Evolutionary conservation across 1,140 invertebrate species (phyloP), one percentile per base, ranked within the genome.

Genomic region (Drosophila ironensis): DNA sequence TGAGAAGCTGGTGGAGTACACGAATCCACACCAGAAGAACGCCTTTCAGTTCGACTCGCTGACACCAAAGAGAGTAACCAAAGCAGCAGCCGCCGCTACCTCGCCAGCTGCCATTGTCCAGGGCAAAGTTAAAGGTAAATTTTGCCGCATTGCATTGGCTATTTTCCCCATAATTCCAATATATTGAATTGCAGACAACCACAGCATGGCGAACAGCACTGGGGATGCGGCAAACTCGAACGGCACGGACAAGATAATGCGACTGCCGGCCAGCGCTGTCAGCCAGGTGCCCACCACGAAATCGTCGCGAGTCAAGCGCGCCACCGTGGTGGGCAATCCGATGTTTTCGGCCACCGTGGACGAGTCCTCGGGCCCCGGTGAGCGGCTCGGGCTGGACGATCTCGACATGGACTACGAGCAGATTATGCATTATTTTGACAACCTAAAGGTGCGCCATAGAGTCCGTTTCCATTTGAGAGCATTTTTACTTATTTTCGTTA

Each of bases 361-460:
- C 28, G 91, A 82, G 42, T 75, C 88, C 20, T 84, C 77, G 69
- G 68, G 73, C 53, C 87, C 76, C 5, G 73, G 91, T 53, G 93
- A 93, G 51, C 91, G 93, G 42, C 91, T 94, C 19, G 93, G 93
- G 37, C 91, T 96, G 52, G 95, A 96, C 90, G 95, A 95, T 90
- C 91, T 97, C 57, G 96, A 96, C 74, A 97, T 98, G 96, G 96
- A 98, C 90, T 98, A 98, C 91, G 96, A 98, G 88, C 96, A 98
- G 92, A 96, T 99, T 88, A 97, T 98, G 95, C 95, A 97, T 86
- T 98, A 98, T 91, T 98, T 99, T 92, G 96, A 98, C 91, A 98
- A 97, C 92, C 92, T 99, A 78, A 98, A 98, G 93, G 97, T 94
- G 91, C 95, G 25, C 20, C 2, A 2, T 3, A 22, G 2, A 7